Evolutionary conservation across 2,888 invertebrate species (phyloP), one percentile per base, ranked within the genome.

Genomic region (Gnatocerus cornutus): DNA sequence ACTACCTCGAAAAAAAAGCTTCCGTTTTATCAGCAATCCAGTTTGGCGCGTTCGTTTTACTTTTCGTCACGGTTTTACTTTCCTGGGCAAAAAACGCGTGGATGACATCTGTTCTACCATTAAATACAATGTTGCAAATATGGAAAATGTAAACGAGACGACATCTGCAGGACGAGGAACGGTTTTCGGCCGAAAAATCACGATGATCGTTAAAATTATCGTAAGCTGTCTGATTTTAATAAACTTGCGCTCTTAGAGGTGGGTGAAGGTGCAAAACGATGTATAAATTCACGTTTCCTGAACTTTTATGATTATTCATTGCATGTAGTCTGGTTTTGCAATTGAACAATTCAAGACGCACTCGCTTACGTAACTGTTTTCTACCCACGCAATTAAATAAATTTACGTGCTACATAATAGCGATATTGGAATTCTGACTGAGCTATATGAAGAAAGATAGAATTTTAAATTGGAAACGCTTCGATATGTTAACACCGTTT

Each of bases 311-410:
- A 65, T 65, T 65, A 65, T 65, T 55, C 65, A 55, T 65, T 52
- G 21, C 65, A 45, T 55, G 65, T 55, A 56, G 48, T 10, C 50
- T 39, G 62, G 50, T 50, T 50, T 39, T 33, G 65, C 66, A 67
- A 67, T 67, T 67, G 66, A 59, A 67, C 58, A 67, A 67, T 67
- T 67, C 66, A 67, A 67, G 59, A 52, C 50, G 41, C 64, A 46
- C 64, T 45, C 46, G 46, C 52, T 59, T 59, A 41, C 66, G 59
- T 67, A 67, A 67, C 66, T 67, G 66, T 67, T 52, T 33, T 52
- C 66, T 50, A 52, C 66, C 59, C 27, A 67, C 58, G 58, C 59
- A 43, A 61, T 61, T 50, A 63, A 53, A 53, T 63, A 63, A 39
- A 52, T 52, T 39, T 37, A 61, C 50, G 29, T 62, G 52, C 63